These are phyloP conservation scores for Silurus glanis DNA, from an alignment of 2,113 vertebrate genomes.

Conservation along the genomic window DNA sequence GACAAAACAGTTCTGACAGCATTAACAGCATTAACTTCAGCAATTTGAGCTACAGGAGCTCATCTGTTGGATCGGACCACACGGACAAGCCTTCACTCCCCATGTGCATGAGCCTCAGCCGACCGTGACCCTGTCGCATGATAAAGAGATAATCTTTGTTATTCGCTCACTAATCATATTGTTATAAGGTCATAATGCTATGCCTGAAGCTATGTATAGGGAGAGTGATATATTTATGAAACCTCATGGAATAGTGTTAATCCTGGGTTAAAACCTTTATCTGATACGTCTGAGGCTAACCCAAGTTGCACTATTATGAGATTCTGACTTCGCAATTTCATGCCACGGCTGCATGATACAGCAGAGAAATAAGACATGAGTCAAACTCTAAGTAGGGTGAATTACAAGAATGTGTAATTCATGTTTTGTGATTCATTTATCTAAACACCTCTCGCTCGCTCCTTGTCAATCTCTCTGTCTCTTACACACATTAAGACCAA, in stretches of 20 bases:
- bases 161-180: no score
- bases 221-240: neutral
- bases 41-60: no score
- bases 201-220: no score
- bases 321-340: neutral
- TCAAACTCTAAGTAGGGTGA: neutral
- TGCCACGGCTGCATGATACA: neutral
- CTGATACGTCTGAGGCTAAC: neutral
- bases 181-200: no score
- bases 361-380: slow-evolving; percentile 2
- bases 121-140: no score
- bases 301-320: neutral
- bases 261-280: neutral
- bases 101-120: no score
- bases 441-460: neutral
- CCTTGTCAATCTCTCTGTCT: neutral
- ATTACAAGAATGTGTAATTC: slow-evolving; percentile 23
- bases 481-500: neutral
- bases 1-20: no score
- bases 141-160: no score
- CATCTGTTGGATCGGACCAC: no score
- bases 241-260: neutral
- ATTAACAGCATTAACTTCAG: no score
- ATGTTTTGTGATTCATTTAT: slow-evolving; percentile 16
- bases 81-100: no score